phyloP scores from a whole-genome alignment of 2,888 invertebrate genomes.

The Drosophila longiperda region DNA sequence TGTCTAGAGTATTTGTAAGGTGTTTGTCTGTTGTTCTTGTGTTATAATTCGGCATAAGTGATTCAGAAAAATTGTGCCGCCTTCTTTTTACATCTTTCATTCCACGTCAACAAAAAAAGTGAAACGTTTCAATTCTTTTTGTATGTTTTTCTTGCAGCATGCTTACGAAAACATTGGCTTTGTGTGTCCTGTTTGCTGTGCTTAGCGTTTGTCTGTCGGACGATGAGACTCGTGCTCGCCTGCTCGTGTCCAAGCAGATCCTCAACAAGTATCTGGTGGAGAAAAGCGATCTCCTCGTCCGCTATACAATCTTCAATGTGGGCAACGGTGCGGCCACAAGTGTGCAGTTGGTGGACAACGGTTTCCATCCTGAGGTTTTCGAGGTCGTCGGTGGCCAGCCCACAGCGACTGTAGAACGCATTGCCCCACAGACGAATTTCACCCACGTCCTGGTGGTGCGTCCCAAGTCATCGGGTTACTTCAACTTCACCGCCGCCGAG shows the following conservation, averaged over 20 bases:
- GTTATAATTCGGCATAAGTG: slow-evolving; percentile 4
- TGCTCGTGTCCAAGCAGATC: slow-evolving; percentile 96
- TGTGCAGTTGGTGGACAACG: slow-evolving; percentile 93
- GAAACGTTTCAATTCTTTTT: slow-evolving; percentile 46
- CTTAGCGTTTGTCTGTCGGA: slow-evolving; percentile 79
- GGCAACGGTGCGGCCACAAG: slow-evolving; percentile 96
- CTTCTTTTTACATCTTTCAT: slow-evolving; percentile 23
- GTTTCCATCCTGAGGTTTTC: slow-evolving; percentile 97
- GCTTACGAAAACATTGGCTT: slow-evolving; percentile 63
- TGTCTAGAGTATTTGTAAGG: neutral
- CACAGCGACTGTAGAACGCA: slow-evolving; percentile 92
- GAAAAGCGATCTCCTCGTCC: slow-evolving; percentile 97
- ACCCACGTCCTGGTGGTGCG: slow-evolving; percentile 96
- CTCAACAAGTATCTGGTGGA: slow-evolving; percentile 98
- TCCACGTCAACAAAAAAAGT: slow-evolving; percentile 82
- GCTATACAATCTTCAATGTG: slow-evolving; percentile 97
- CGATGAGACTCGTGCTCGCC: slow-evolving; percentile 91
- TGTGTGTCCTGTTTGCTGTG: slow-evolving; percentile 74
- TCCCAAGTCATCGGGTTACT: slow-evolving; percentile 95
- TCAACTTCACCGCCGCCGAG: slow-evolving; percentile 98
- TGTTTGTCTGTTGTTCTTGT: neutral
- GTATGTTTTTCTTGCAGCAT: slow-evolving; percentile 60
- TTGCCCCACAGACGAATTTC: slow-evolving; percentile 96
- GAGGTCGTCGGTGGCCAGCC: slow-evolving; percentile 94
- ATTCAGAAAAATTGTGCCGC: neutral